phyloP scores from a whole-genome alignment of 2,797 vertebrate genomes.

The Kryptolebias ocellatus region DNA sequence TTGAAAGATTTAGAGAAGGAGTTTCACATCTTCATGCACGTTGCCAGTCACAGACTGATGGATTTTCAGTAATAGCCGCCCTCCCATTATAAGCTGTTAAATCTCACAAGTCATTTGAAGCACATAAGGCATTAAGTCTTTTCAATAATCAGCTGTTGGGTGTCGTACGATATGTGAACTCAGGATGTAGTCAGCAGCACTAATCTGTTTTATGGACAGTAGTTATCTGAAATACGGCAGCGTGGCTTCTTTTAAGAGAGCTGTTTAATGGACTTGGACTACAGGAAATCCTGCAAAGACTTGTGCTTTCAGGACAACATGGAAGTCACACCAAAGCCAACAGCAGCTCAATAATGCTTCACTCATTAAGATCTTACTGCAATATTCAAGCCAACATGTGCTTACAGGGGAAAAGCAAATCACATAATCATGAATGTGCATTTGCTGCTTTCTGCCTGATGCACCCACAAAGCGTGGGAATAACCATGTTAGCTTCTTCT shows the following conservation, averaged over 20 bases:
- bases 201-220: slow-evolving; percentile 6
- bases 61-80: background rate
- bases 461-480: slow-evolving; percentile 42
- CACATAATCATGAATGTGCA: slow-evolving; percentile 47
- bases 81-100: background rate
- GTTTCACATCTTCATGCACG: too few relatives aligned
- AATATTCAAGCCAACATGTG: slow-evolving; percentile 19
- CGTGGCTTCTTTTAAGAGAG: slow-evolving; percentile 1
- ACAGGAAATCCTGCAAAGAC: background rate
- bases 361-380: slow-evolving; percentile 23
- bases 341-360: slow-evolving; percentile 8
- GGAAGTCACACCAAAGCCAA: slow-evolving; percentile 18
- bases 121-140: background rate
- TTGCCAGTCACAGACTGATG: background rate
- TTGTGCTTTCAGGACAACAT: slow-evolving; percentile 14
- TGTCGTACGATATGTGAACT: background rate
- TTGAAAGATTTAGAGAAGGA: too few relatives aligned
- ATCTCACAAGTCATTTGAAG: slow-evolving; percentile 19
- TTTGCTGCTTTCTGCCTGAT: slow-evolving; percentile 35
- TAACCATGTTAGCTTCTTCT: slow-evolving; percentile 55
- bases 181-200: background rate
- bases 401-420: slow-evolving; percentile 34
- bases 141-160: background rate
- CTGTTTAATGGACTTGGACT: background rate
- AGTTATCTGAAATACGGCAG: slow-evolving; percentile 1